These are phyloP conservation scores for Corythucha ciliata DNA, from an alignment of 2,888 invertebrate genomes.

Conservation along the genomic window DNA sequence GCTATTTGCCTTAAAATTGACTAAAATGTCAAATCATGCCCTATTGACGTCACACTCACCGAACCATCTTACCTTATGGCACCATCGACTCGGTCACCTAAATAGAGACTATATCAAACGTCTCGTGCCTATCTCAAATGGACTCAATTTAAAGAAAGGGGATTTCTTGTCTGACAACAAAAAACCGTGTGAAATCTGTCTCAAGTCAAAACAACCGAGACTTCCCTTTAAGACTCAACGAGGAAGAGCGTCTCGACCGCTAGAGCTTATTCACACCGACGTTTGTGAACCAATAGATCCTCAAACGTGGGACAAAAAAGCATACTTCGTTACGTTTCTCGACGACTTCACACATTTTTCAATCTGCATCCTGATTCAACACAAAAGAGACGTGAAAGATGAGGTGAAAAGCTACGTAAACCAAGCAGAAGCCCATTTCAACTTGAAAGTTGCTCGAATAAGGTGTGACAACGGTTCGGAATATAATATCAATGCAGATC, in stretches of 20 bases:
- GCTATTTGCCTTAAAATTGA: no score
- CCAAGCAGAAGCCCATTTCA: conserved; percentile 9
- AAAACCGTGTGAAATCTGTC: conserved; percentile 8
- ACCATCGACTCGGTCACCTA: no score
- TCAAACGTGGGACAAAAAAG: conserved; percentile 10
- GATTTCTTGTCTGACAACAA: no score
- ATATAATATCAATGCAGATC: not conserved
- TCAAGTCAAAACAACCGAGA: conserved; percentile 6
- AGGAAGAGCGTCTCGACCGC: not conserved
- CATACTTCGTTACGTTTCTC: conserved; percentile 1
- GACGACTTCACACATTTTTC: conserved; percentile 12
- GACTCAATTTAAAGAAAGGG: no score
- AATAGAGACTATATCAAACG: no score
- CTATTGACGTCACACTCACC: no score
- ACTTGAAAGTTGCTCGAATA: conserved; percentile 2
- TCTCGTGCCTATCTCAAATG: no score
- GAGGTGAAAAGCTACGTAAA: conserved; percentile 3
- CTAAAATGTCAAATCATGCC: no score
- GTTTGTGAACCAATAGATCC: not conserved
- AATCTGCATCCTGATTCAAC: not conserved
- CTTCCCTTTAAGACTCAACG: conserved; percentile 1
- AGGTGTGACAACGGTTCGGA: conserved; percentile 1
- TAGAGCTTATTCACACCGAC: conserved; percentile 16
- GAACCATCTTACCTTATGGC: no score
- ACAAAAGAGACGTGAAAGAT: conserved; percentile 1